Evolutionary conservation across 2,113 vertebrate species (phyloP).

Genomic region (Platycercus adscitus): DNA sequence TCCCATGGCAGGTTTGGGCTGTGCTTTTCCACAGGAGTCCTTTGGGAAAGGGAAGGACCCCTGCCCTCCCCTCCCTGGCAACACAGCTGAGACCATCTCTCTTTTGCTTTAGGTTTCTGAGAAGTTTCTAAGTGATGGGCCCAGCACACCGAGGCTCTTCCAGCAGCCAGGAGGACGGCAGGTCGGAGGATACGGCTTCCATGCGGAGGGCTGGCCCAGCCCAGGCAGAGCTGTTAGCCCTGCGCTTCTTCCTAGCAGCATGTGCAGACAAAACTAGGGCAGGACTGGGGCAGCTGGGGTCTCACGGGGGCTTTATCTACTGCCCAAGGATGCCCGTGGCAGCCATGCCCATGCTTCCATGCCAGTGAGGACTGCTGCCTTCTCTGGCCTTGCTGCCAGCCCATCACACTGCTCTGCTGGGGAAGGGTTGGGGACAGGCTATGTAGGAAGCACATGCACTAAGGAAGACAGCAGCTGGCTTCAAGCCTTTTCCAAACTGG

Average conservation of each 20-base stretch:
- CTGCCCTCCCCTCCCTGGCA: background rate
- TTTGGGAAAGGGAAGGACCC: background rate
- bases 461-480: background rate
- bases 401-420: rapidly evolving
- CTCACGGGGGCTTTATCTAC: rapidly evolving
- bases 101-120: constrained; percentile 57
- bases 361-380: rapidly evolving
- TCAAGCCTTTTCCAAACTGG: background rate
- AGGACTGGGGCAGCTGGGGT: background rate
- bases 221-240: background rate
- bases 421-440: background rate
- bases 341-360: rapidly evolving
- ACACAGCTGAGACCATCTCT: background rate
- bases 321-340: background rate
- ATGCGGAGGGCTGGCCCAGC: background rate
- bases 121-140: background rate
- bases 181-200: background rate
- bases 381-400: rapidly evolving
- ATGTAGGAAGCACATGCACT: rapidly evolving
- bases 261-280: background rate
- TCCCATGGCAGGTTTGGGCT: rapidly evolving
- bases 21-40: background rate
- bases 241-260: background rate
- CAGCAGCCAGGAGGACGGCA: background rate
- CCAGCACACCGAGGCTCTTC: background rate